Percentiles rank a stretch among this genome's conserved stretches.
Conservation (phyloP, 2,113 vertebrate species). For the Gallinago jamesoni region DNA sequence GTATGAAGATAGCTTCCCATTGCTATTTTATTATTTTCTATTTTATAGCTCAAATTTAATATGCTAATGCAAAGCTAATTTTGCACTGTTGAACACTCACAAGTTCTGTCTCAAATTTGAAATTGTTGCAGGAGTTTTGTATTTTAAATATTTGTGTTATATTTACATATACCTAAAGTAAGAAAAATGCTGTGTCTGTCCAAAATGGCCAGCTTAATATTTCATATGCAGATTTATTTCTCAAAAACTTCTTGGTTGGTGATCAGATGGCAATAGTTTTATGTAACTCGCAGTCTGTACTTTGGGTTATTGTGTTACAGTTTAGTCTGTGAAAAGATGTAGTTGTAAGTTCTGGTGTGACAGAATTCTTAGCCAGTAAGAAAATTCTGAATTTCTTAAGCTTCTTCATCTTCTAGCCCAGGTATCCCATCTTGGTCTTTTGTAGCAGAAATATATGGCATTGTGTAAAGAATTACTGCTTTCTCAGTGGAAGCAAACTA, state of each 20-base stretch:
- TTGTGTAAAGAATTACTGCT: background rate
- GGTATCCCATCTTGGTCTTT: background rate
- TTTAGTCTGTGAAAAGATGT: background rate
- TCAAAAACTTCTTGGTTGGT: background rate
- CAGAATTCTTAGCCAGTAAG: background rate
- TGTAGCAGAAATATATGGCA: background rate
- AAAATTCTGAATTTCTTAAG: background rate
- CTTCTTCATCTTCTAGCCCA: background rate
- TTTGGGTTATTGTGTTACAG: background rate
- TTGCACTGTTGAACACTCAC: background rate
- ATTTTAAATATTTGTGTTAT: background rate
- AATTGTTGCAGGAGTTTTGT: background rate
- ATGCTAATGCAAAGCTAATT: background rate
- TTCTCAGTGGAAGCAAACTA: background rate
- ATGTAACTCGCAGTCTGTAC: fast-evolving
- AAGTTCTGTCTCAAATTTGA: background rate
- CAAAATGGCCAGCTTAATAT: background rate
- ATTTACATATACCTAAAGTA: background rate
- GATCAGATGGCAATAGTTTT: background rate
- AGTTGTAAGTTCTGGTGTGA: background rate
- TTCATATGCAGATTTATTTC: background rate
- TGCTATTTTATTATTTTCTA: background rate
- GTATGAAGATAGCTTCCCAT: conserved; percentile 36
- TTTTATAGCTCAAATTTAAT: background rate
- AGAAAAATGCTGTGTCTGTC: background rate